Evolutionary conservation across 2,888 invertebrate species (phyloP).

Genomic region (Scaptomyza flava): DNA sequence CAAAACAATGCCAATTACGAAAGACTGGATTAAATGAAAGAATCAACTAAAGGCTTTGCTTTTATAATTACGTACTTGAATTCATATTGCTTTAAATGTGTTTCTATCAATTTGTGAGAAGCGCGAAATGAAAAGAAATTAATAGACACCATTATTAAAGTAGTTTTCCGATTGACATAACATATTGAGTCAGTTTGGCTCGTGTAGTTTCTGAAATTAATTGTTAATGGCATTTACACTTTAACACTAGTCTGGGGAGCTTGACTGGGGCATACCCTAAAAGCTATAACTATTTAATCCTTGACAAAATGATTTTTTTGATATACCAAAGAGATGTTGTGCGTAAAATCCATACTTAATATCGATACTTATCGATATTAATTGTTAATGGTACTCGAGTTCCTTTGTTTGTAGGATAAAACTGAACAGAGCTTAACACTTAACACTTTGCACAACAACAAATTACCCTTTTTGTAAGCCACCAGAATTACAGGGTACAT

Average conservation of each 20-base stretch:
- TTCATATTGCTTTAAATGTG: neutral
- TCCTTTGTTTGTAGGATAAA: no score
- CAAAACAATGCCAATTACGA: slow-evolving; percentile 22
- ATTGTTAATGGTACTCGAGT: neutral
- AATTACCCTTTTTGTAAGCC: neutral
- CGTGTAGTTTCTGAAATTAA: no score
- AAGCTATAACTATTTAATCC: neutral
- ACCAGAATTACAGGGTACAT: slow-evolving; percentile 15
- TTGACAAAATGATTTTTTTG: neutral
- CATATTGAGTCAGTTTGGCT: neutral
- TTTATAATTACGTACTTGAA: neutral
- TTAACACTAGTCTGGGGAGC: neutral
- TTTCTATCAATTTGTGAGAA: neutral
- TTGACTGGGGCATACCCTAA: neutral
- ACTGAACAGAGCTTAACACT: no score
- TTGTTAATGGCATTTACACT: no score
- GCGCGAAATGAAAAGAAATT: neutral
- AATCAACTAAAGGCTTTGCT: no score
- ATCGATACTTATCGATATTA: neutral
- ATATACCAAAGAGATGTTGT: neutral
- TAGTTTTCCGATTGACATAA: neutral
- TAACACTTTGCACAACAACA: neutral
- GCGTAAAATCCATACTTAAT: neutral
- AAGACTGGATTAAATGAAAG: neutral
- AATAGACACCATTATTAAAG: neutral